Evolutionary conservation across 2,888 invertebrate genomes (phyloP).

Genomic region (Caenorhabditis auriculariae): DNA sequence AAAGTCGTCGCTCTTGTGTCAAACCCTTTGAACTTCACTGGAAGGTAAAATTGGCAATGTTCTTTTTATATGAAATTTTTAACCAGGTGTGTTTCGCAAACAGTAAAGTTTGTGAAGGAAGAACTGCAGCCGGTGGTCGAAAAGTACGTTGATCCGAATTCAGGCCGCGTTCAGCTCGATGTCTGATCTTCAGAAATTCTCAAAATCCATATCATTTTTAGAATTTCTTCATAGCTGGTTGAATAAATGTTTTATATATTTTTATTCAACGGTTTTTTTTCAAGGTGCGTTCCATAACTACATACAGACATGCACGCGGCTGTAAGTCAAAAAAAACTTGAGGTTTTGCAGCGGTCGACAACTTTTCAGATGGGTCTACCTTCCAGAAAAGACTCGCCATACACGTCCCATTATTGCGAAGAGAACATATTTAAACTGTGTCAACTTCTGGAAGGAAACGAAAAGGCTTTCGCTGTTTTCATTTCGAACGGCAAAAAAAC

Average conservation of each 20-base stretch:
- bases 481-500: conserved; percentile 26
- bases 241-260: not conserved
- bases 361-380: no score
- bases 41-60: conserved; percentile 33
- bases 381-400: conserved; percentile 7
- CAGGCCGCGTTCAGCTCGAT: conserved; percentile 23
- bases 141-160: conserved; percentile 13
- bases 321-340: no score
- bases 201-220: not conserved
- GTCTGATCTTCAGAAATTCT: conserved; percentile 18
- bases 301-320: no score
- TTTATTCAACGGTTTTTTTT: no score
- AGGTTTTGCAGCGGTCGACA: no score
- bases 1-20: conserved; percentile 42
- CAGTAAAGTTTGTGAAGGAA: conserved; percentile 34
- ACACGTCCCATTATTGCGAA: conserved; percentile 39
- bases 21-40: conserved; percentile 55
- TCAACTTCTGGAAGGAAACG: conserved; percentile 1
- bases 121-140: conserved; percentile 45
- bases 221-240: not conserved
- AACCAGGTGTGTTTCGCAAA: conserved; percentile 38
- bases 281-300: no score
- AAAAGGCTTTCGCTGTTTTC: conserved; percentile 20
- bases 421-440: conserved; percentile 38
- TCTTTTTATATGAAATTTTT: conserved; percentile 9